Base-by-base conservation (phyloP, 1,140 invertebrate species). In the Ceratosolen solmsi region DNA sequence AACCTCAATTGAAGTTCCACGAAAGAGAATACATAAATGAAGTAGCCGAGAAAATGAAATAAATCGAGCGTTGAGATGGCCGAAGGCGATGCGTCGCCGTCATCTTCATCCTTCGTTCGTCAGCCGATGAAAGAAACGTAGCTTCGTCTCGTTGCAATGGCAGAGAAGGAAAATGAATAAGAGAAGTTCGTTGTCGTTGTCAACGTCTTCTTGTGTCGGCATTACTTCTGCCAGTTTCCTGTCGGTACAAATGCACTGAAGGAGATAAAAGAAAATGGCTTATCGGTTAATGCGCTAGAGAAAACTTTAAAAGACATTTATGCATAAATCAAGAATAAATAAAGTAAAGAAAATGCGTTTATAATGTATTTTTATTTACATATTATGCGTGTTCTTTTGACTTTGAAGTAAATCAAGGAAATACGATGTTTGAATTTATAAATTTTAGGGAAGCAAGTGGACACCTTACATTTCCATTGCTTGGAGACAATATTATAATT, bases 1-100 rank as follows among this genome's bases (percentile, higher is more conserved):
- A 51, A 72, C 2, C 36, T 46, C 36, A 9, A 25, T n/a, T 20
- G 36, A 54, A 73, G 49, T 22, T 33, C 0, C 13, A 46, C 7
- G 11, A 73, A 73, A n/a, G 27, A 33, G 36, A 70, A 79, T 56
- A 20, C 46, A 56, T 70, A 56, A 80, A 80, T 73, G 54, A 30
- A 27, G 41, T 22, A 73, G 25, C 5, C 20, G n/a, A 41, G 15
- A 41, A 60, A 63, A 72, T 72, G 49, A 73, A 71, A 33, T 11
- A n/a, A n/a, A n/a, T n/a, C n/a, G n/a, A n/a, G n/a, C n/a, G n/a
- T n/a, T n/a, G n/a, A n/a, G n/a, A n/a, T n/a, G n/a, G n/a, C n/a
- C n/a, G n/a, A n/a, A n/a, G n/a, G n/a, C n/a, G n/a, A n/a, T n/a
- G n/a, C n/a, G n/a, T n/a, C n/a, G n/a, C n/a, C n/a, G n/a, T n/a